Conservation (phyloP, 2,113 vertebrate species). For the Euleptes europaea region DNA sequence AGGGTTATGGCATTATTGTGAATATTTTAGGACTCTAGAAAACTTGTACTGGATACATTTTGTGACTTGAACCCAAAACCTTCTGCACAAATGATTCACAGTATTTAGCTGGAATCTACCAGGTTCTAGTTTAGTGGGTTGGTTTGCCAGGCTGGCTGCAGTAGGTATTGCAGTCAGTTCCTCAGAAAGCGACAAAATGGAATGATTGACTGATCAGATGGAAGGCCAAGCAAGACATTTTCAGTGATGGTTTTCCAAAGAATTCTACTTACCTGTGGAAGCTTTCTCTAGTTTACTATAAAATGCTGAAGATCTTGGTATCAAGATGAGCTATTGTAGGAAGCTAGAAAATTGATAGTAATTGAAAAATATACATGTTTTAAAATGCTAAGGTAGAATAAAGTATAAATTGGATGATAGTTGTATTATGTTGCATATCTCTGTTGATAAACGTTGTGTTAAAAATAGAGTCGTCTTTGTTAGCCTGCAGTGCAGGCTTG, state of each 20-base stretch:
- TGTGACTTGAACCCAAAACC: not conserved
- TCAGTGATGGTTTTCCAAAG: not conserved
- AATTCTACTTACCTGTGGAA: not conserved
- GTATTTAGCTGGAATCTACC: not conserved
- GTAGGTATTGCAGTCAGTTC: not conserved
- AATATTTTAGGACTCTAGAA: not conserved
- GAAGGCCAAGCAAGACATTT: not conserved
- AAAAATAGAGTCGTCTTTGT: not conserved
- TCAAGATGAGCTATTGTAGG: not conserved
- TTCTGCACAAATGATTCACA: not conserved
- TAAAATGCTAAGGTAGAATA: slow-evolving; percentile 15
- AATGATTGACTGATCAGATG: not conserved
- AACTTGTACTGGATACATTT: not conserved
- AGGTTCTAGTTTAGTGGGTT: not conserved
- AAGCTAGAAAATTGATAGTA: not conserved
- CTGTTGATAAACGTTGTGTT: no score
- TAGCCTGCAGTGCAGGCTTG: not conserved
- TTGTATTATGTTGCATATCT: no score
- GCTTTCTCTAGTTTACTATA: not conserved
- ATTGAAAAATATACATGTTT: not conserved
- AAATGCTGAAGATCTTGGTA: not conserved
- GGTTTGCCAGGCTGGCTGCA: not conserved
- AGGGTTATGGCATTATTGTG: not conserved
- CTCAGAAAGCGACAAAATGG: not conserved
- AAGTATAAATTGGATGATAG: no score